phyloP scores from a whole-genome alignment of 2,888 invertebrate genomes.

The Thumatha senex region DNA sequence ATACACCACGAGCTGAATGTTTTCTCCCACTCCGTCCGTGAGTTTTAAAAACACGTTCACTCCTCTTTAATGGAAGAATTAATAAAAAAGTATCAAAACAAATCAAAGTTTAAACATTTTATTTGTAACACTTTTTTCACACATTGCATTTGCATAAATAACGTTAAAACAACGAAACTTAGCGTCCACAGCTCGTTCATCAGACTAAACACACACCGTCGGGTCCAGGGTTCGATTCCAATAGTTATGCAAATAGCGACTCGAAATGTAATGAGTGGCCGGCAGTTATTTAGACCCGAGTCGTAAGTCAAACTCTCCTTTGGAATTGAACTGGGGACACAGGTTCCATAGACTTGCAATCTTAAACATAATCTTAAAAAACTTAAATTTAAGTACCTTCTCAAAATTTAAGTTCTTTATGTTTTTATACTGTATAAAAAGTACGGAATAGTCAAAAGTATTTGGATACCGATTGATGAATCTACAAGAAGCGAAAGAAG shows the following conservation, averaged over 20 bases:
- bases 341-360: constrained; percentile 42
- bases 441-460: too few relatives aligned
- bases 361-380: background rate
- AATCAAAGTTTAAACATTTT: background rate
- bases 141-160: constrained; percentile 23
- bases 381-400: too few relatives aligned
- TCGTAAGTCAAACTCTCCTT: constrained; percentile 79
- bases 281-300: constrained; percentile 79
- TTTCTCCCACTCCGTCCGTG: too few relatives aligned
- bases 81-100: background rate
- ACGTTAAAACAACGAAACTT: constrained; percentile 54
- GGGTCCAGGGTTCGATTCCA: constrained; percentile 71
- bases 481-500: too few relatives aligned
- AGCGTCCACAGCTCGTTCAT: constrained; percentile 69
- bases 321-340: constrained; percentile 57
- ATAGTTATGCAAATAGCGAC: constrained; percentile 82
- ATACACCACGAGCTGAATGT: too few relatives aligned
- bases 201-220: constrained; percentile 78
- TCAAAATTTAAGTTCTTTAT: too few relatives aligned
- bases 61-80: too few relatives aligned
- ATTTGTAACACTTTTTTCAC: constrained; percentile 7
- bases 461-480: too few relatives aligned
- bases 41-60: too few relatives aligned
- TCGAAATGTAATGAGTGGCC: constrained; percentile 78
- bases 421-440: too few relatives aligned